A percentile compares a stretch with the other conserved stretches of the same genome.
phyloP scores from a whole-genome alignment of 2,113 vertebrate genomes.

The Cololabis saira region DNA sequence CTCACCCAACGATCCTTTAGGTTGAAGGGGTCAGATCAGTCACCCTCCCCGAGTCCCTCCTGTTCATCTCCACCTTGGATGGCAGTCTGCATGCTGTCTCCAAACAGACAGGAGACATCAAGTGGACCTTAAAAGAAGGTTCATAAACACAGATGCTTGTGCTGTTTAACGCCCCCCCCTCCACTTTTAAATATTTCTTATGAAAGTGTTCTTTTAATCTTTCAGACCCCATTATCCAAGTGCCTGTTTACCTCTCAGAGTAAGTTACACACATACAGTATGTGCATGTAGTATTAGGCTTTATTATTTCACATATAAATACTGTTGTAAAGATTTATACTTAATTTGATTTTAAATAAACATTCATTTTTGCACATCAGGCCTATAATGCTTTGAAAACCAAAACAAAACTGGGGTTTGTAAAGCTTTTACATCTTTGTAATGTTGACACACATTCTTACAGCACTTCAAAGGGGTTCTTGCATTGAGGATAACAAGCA shows the following conservation, averaged over 20 bases:
- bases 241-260: conserved; percentile 89
- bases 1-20: conserved; percentile 57
- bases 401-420: too few relatives aligned
- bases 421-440: too few relatives aligned
- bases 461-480: too few relatives aligned
- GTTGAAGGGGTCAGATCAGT: conserved; percentile 74
- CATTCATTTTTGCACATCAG: too few relatives aligned
- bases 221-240: conserved; percentile 93
- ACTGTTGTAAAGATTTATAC: too few relatives aligned
- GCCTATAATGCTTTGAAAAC: too few relatives aligned
- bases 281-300: neutral
- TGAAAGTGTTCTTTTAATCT: conserved; percentile 16
- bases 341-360: too few relatives aligned
- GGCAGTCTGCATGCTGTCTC: conserved; percentile 92
- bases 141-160: neutral
- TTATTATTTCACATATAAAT: too few relatives aligned
- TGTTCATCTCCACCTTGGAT: conserved; percentile 94
- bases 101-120: conserved; percentile 90
- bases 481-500: too few relatives aligned
- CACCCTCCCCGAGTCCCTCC: conserved; percentile 87
- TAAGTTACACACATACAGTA: conserved; percentile 78
- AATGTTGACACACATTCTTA: too few relatives aligned
- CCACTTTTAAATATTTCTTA: neutral
- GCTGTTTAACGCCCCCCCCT: neutral
- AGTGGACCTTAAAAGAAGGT: conserved; percentile 96